Base-by-base conservation (phyloP, 2,888 invertebrate genomes). In the Dryocosmus kuriphilus region DNA sequence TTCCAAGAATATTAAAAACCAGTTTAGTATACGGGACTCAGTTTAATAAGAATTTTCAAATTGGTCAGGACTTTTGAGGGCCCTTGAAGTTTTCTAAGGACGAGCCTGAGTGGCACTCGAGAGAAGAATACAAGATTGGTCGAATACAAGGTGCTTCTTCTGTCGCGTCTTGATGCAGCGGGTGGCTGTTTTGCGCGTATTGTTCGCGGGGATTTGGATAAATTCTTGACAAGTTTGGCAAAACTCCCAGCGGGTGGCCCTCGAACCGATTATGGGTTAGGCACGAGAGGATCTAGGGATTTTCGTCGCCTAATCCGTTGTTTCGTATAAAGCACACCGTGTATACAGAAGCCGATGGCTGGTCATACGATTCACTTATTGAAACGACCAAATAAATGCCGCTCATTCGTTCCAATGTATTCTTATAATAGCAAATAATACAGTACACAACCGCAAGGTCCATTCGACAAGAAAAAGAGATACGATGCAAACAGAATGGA, bases 171-270 rank as follows among this genome's bases (percentile, higher is more conserved):
- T 80, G 81, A 77, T 71, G 76, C 80, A 63, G 82, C 81, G 80
- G 80, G 82, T 82, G 81, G 79, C 81, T 80, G 78, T 80, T 80
- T 79, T 77, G 79, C 77, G 78, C 75, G 75, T 81, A 82, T 83
- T 83, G 81, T 84, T 80, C 63, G 74, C 2, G n/a, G 71, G 79
- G 81, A 80, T 81, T 84, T 82, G 46, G 61, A 30, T 35, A 76
- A 80, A 83, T 84, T 80, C 81, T 83, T 86, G 87, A 88, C 88
- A 86, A 85, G 86, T 88, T 89, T 89, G 88, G 87, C 85, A 89
- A 91, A 90, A 89, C 89, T 89, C 89, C 67, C 90, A 87, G 89
- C 90, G 85, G 90, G 90, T 76, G 81, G 81, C 79, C 81, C 74
- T 35, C 75, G 80, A 80, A 78, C 78, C 79, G 80, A 79, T 81